These are phyloP conservation scores for Mirounga angustirostris DNA, from an alignment of 2,113 vertebrate species.

Conservation along the genomic window DNA sequence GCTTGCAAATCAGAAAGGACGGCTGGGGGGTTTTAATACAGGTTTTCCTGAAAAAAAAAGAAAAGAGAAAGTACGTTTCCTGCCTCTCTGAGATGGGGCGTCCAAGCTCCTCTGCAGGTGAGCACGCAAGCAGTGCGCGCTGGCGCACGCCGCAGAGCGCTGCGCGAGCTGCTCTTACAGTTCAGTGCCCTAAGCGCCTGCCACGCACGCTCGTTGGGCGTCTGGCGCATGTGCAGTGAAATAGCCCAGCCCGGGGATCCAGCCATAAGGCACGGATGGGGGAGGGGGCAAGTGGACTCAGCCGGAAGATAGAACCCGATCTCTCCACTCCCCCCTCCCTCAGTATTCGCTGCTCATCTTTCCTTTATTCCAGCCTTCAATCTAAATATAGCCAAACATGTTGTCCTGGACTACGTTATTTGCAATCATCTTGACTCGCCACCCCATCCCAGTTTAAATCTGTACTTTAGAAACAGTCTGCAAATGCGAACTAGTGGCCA, in stretches of 20 bases:
- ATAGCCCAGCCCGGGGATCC: not conserved
- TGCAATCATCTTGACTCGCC: constrained; percentile 52
- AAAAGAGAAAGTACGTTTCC: not conserved
- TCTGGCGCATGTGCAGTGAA: constrained; percentile 80
- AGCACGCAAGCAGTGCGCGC: not conserved
- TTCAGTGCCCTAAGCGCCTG: not conserved
- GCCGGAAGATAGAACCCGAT: not conserved
- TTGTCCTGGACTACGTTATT: constrained; percentile 52
- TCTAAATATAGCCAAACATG: constrained; percentile 63
- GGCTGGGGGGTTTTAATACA: not conserved
- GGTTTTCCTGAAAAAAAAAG: constrained; percentile 17
- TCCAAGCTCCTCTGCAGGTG: not conserved
- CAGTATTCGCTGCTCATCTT: not conserved
- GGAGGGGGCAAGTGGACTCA: not conserved
- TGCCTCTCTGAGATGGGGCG: not conserved
- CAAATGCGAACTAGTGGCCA: constrained; percentile 30
- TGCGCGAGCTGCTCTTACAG: not conserved
- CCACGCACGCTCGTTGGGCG: not conserved
- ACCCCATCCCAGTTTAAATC: constrained; percentile 5
- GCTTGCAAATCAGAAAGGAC: constrained; percentile 19
- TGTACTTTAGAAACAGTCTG: not conserved
- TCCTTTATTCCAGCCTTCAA: constrained; percentile 27
- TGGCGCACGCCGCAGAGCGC: not conserved
- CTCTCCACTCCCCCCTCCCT: not conserved
- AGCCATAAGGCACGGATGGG: not conserved